A percentile compares a stretch with the other conserved stretches of the same genome.
phyloP scores from a whole-genome alignment of 2,113 vertebrate genomes.

The Aptenodytes patagonicus region DNA sequence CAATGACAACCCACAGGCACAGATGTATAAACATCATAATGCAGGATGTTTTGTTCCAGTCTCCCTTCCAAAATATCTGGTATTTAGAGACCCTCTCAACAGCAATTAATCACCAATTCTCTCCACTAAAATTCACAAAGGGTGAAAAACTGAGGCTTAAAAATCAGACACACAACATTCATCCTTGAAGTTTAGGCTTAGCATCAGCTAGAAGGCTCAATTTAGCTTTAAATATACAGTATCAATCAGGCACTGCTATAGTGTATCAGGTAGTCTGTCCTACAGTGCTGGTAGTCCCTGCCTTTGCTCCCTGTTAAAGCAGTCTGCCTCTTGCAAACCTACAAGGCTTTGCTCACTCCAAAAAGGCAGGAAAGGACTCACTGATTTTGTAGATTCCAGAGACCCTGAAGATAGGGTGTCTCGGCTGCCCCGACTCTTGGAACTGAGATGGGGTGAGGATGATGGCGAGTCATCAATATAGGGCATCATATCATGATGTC shows the following conservation, averaged over 20 bases:
- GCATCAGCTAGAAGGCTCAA: background rate
- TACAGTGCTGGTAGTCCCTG: background rate
- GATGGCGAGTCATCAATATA: conserved; percentile 94
- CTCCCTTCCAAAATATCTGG: background rate
- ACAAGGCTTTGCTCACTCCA: background rate
- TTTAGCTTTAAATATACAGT: background rate
- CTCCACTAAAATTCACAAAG: background rate
- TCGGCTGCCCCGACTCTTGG: conserved; percentile 89
- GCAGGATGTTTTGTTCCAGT: background rate
- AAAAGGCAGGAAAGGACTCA: conserved; percentile 58
- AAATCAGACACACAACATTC: background rate
- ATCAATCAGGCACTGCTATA: background rate
- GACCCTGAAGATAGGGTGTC: conserved; percentile 87
- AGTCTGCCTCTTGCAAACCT: too few relatives aligned
- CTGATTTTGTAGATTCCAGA: conserved; percentile 84
- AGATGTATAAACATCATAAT: background rate
- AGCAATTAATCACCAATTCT: background rate
- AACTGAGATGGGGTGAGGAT: conserved; percentile 92
- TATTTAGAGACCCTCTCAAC: background rate
- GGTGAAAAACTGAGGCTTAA: background rate
- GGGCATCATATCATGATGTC: conserved; percentile 90
- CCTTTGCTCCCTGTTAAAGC: background rate
- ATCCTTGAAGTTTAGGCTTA: background rate
- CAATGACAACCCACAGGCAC: background rate
- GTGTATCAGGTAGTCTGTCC: rapidly evolving